Conservation (phyloP, 2,888 invertebrate species). For the Pachliopta kotzebuea region DNA sequence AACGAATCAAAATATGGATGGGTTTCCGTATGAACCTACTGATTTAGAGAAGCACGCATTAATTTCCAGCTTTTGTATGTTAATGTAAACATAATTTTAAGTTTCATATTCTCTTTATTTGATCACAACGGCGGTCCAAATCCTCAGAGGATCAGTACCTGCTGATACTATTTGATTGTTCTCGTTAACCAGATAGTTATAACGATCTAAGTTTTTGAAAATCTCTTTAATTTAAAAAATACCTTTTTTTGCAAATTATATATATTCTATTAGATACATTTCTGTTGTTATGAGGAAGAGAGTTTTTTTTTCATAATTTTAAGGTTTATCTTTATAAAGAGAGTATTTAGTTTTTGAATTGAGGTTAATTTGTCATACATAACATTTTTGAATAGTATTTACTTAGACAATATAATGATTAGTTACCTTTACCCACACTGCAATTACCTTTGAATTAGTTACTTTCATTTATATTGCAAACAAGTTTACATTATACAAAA, state of each 20-base stretch:
- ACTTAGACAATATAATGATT: neutral
- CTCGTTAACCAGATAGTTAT: too few species aligned
- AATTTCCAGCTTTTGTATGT: neutral
- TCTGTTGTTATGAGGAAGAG: neutral
- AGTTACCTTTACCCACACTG: neutral
- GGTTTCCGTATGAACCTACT: slow-evolving; percentile 45
- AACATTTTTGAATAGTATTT: neutral
- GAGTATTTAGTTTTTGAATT: neutral
- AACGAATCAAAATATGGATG: slow-evolving; percentile 59
- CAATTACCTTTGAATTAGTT: neutral
- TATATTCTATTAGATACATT: too few species aligned
- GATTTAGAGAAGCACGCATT: slow-evolving; percentile 37
- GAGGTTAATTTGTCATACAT: neutral
- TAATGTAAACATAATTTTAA: too few species aligned
- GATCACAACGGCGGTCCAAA: too few species aligned
- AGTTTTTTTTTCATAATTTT: neutral
- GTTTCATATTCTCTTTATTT: too few species aligned
- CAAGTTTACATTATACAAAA: neutral
- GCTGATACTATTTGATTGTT: too few species aligned
- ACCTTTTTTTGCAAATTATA: too few species aligned
- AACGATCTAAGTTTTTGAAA: too few species aligned
- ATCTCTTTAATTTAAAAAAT: too few species aligned
- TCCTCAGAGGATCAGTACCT: too few species aligned
- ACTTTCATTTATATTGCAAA: neutral
- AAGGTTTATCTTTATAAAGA: neutral